Conservation (phyloP, 2,888 invertebrate genomes). For the Drymonia ruficornis region DNA sequence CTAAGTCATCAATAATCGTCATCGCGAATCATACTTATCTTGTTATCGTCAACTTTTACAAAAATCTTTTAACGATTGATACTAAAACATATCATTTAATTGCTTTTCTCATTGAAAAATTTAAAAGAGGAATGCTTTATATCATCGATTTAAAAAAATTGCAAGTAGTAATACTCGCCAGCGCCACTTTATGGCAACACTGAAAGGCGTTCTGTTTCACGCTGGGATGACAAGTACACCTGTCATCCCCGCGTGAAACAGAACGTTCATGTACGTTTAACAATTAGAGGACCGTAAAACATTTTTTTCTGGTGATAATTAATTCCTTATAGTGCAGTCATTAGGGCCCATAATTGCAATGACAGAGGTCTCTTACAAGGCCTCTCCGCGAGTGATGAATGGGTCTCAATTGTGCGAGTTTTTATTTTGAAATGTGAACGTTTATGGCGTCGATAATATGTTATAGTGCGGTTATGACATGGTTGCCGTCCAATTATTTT, state of each 20-base stretch:
- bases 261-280: constrained; percentile 46
- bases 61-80: background rate
- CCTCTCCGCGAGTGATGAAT: constrained; percentile 36
- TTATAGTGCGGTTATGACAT: constrained; percentile 11
- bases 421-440: constrained; percentile 18
- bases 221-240: constrained; percentile 21
- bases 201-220: constrained; percentile 7
- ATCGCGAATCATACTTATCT: background rate
- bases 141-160: constrained; percentile 25
- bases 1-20: too few relatives aligned
- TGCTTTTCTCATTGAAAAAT: background rate
- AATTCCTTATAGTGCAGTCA: constrained; percentile 53
- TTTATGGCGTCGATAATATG: constrained; percentile 17
- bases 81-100: background rate
- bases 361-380: constrained; percentile 27
- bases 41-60: background rate
- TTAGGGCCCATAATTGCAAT: constrained; percentile 53
- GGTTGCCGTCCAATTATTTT: constrained; percentile 6
- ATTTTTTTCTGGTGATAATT: constrained; percentile 50
- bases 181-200: background rate
- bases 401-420: constrained; percentile 27
- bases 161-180: constrained; percentile 8
- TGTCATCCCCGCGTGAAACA: too few relatives aligned
- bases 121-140: constrained; percentile 2
- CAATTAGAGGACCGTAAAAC: constrained; percentile 59